Conservation (phyloP, 2,113 vertebrate genomes). For the Plectropomus leopardus region DNA sequence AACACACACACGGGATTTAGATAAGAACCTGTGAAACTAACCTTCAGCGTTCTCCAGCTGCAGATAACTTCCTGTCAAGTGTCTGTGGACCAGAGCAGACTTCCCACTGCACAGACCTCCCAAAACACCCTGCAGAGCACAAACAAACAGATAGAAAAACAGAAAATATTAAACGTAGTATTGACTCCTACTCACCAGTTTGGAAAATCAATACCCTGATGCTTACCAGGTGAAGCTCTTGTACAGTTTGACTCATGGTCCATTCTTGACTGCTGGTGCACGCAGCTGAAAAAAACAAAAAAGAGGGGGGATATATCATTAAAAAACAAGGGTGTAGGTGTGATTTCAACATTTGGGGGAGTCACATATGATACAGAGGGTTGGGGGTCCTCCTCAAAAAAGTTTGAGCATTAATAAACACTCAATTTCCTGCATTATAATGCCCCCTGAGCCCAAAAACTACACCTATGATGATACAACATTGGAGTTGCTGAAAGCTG, state of each 20-base stretch:
- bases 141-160: background rate
- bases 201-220: background rate
- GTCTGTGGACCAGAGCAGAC: conserved; percentile 93
- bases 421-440: no score
- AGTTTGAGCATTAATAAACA: no score
- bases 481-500: no score
- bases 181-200: background rate
- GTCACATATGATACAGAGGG: no score
- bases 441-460: no score
- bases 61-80: conserved; percentile 94
- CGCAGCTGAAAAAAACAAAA: conserved; percentile 81
- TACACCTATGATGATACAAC: no score
- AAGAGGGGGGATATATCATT: background rate
- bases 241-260: conserved; percentile 91
- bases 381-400: no score
- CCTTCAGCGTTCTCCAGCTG: conserved; percentile 92
- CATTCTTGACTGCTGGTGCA: conserved; percentile 96
- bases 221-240: conserved; percentile 94
- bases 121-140: conserved; percentile 88
- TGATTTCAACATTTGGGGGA: no score
- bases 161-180: background rate
- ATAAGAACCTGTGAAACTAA: conserved; percentile 62
- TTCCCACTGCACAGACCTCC: conserved; percentile 93
- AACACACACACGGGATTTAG: background rate
- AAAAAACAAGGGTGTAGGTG: no score